phyloP scores from a whole-genome alignment of 2,113 vertebrate genomes.

The Tapirus terrestris region DNA sequence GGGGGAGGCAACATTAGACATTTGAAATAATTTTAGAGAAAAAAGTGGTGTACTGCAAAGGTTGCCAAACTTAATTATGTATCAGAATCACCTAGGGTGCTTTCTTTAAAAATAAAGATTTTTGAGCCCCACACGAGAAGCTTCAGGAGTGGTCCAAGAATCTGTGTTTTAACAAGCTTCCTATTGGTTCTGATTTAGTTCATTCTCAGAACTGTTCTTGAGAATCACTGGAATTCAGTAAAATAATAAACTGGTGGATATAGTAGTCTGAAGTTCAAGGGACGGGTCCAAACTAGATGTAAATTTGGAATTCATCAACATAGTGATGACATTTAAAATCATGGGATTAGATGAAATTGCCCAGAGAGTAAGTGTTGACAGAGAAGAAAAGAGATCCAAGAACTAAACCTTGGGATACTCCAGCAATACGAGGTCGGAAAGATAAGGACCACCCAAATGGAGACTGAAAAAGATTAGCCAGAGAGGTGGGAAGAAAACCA shows the following conservation, averaged over 20 bases:
- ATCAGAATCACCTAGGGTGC: neutral
- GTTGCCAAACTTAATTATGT: neutral
- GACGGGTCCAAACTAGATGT: neutral
- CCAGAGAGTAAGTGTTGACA: neutral
- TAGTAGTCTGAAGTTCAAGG: constrained; percentile 1
- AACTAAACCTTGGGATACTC: neutral
- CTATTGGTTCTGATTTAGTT: constrained; percentile 12
- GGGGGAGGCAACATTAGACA: neutral
- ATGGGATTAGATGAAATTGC: neutral
- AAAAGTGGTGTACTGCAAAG: neutral
- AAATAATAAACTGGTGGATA: neutral
- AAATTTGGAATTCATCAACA: neutral
- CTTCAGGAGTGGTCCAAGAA: neutral
- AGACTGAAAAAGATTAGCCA: neutral
- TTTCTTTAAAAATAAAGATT: neutral
- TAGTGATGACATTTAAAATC: constrained; percentile 32
- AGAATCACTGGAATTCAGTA: constrained; percentile 10
- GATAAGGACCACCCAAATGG: neutral
- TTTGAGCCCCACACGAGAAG: neutral
- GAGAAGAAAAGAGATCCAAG: neutral
- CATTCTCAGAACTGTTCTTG: neutral
- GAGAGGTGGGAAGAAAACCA: neutral
- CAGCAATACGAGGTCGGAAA: neutral
- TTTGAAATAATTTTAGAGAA: constrained; percentile 18
- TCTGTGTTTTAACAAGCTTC: neutral